Evolutionary conservation across 2,113 vertebrate species (phyloP), one percentile per base, ranked within the genome.

Genomic region (Esox niger): DNA sequence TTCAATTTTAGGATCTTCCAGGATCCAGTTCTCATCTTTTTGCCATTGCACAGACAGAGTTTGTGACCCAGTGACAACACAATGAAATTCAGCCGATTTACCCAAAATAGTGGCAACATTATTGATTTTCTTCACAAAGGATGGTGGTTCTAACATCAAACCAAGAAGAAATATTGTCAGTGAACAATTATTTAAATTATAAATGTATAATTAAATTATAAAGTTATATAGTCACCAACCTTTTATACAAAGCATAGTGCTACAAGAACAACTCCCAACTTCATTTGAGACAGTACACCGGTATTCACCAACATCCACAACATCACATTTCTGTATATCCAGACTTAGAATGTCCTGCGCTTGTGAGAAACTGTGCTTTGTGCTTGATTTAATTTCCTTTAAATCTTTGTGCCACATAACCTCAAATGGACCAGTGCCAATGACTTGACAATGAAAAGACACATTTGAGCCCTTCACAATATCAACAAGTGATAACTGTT

Each of bases 381-480:
- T 94, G 90, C 94, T 94, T 77, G 92, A 92, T 83, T 93, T 94
- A 56, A 99, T 93, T 75, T 97, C 95, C 68, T 92, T 99, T 62
- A 91, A 92, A 80, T 97, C 95, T 88, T 95, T 98, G 86, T 94
- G 90, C 96, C 96, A 99, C 2, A 87, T 94, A 47, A 97, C 92
- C 78, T 96, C 91, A 88, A 95, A 98, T 0, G 95, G 97, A 82
- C 93, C 66, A 0, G 96, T 97, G 9, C 97, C 97, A 67, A 76
- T 62, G 4, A 98, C 89, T 78, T 95, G 94, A 79, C 94, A 95
- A 54, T 94, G 88, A 2, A 98, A 91, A 25, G 73, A 81, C 26
- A 92, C 90, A 6, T 92, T 92, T 60, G 83, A 92, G 33, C 92
- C 93, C 73, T 92, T 96, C 49, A 98, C 96, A 46, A 96, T 92